Conservation (phyloP, 2,797 vertebrate genomes). For the Meriones psammophilus region DNA sequence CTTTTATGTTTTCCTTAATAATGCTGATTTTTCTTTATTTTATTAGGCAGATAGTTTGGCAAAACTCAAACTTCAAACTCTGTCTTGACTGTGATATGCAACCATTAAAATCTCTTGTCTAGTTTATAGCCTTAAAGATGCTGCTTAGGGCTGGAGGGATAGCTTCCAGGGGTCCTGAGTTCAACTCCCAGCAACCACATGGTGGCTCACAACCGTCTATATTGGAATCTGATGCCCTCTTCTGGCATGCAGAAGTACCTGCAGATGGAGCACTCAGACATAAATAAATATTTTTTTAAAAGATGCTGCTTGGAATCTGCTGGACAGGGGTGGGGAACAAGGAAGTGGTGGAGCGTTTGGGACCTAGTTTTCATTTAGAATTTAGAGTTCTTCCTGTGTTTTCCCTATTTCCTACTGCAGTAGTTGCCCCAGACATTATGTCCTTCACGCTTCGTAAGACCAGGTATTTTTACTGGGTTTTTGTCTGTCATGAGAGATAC, state of each 20-base stretch:
- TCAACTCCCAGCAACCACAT: too few relatives aligned
- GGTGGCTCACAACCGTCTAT: too few relatives aligned
- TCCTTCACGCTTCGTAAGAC: neutral
- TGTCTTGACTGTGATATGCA: neutral
- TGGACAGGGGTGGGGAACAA: neutral
- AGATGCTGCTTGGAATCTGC: neutral
- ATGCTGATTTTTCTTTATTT: conserved; percentile 36
- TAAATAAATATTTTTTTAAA: neutral
- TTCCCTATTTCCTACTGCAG: neutral
- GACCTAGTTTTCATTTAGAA: neutral
- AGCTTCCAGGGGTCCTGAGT: too few relatives aligned
- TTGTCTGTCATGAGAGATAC: neutral
- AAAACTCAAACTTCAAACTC: conserved; percentile 45
- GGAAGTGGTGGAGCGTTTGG: neutral
- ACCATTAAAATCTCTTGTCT: neutral
- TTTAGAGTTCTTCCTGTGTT: conserved; percentile 6
- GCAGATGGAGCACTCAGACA: too few relatives aligned
- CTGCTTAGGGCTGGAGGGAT: neutral
- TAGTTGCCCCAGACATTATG: neutral
- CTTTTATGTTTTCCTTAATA: conserved; percentile 13
- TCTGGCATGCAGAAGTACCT: too few relatives aligned
- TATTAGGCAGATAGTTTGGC: neutral
- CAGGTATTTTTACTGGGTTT: neutral
- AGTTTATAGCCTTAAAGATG: conserved; percentile 4
- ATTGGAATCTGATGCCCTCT: too few relatives aligned